Evolutionary conservation across 2,888 invertebrate genomes (phyloP).

Genomic region (Ctenicera cuprea): DNA sequence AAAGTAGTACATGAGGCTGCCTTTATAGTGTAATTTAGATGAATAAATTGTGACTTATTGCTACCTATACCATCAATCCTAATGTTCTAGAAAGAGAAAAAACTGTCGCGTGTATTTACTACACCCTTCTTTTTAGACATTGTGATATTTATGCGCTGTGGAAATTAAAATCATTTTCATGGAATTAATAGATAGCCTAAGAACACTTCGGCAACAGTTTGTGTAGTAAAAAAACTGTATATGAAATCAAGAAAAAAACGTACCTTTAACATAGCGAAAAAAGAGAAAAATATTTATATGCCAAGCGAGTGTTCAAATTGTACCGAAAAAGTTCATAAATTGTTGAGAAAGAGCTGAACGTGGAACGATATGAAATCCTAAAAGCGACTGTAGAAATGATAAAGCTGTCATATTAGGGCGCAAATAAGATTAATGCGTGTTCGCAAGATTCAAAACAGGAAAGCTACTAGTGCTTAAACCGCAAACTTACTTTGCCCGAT

Average conservation of each 20-base stretch:
- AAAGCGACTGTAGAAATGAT: conserved; percentile 33
- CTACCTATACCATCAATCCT: conserved; percentile 9
- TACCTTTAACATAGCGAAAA: background rate
- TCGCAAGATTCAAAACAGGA: conserved; percentile 36
- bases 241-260: background rate
- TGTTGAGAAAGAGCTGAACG: conserved; percentile 24
- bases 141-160: too few relatives aligned
- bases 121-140: background rate
- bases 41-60: conserved; percentile 11
- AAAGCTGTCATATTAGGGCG: conserved; percentile 31
- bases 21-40: background rate
- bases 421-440: conserved; percentile 35
- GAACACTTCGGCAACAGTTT: too few relatives aligned
- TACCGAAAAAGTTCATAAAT: conserved; percentile 35
- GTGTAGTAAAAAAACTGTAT: too few relatives aligned
- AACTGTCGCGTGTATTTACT: background rate
- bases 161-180: too few relatives aligned
- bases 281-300: conserved; percentile 21
- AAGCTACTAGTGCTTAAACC: conserved; percentile 39
- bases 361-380: conserved; percentile 30
- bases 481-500: conserved; percentile 49
- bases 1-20: background rate
- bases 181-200: too few relatives aligned
- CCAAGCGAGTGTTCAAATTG: conserved; percentile 25
- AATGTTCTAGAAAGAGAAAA: background rate